These are phyloP conservation scores for Polypedilum vanderplanki DNA, from an alignment of 1,140 invertebrate species.

Conservation along the genomic window DNA sequence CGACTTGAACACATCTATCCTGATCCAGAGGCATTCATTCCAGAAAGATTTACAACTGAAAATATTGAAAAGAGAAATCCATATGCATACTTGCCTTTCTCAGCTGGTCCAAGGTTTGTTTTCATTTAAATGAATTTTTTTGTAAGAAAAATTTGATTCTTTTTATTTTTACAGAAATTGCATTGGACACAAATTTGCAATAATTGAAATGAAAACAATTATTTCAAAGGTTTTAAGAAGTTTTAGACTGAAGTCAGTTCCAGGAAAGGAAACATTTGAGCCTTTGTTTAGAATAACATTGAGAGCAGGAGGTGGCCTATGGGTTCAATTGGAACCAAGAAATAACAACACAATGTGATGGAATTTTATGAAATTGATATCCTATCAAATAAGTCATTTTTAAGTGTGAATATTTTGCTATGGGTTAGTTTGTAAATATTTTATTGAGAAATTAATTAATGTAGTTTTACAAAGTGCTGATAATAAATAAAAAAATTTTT, in stretches of 20 bases:
- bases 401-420: no score
- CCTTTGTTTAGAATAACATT: conserved; percentile 50
- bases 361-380: no score
- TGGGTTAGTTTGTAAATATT: no score
- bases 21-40: conserved; percentile 64
- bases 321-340: conserved; percentile 43
- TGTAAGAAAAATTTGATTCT: no score
- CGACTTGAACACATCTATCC: conserved; percentile 55
- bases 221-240: conserved; percentile 56
- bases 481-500: no score
- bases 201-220: conserved; percentile 63
- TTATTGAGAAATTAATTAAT: no score
- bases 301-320: conserved; percentile 50
- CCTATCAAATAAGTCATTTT: no score
- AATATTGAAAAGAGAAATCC: conserved; percentile 50
- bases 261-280: conserved; percentile 46
- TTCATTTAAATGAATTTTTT: conserved; percentile 21
- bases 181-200: conserved; percentile 62
- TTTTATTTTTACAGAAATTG: conserved; percentile 35
- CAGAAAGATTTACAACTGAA: conserved; percentile 59
- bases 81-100: conserved; percentile 63
- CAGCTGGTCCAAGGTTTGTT: conserved; percentile 51
- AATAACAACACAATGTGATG: not conserved
- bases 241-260: conserved; percentile 47
- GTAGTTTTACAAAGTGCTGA: no score